These are phyloP conservation scores for Eupithecia exiguata DNA, from an alignment of 2,888 invertebrate genomes.

Conservation along the genomic window DNA sequence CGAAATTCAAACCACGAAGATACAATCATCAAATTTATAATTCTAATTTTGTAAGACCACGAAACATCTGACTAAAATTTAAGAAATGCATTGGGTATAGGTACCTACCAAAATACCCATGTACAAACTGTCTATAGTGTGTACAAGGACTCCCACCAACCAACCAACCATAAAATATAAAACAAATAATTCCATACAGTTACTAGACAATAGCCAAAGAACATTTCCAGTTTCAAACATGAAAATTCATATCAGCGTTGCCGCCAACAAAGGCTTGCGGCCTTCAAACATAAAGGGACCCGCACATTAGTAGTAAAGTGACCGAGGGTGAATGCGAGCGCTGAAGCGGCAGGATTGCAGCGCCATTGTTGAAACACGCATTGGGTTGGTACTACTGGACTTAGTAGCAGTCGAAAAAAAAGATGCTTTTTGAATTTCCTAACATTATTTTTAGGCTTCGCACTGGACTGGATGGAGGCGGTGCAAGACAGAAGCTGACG, in stretches of 20 bases:
- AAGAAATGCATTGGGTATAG: no score
- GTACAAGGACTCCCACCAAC: background rate
- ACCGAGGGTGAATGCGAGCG: constrained; percentile 65
- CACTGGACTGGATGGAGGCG: background rate
- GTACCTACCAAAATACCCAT: background rate
- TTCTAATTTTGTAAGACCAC: no score
- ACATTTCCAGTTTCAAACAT: constrained; percentile 41
- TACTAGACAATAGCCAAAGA: constrained; percentile 36
- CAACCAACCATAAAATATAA: constrained; percentile 22
- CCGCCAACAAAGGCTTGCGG: constrained; percentile 59
- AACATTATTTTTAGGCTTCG: background rate
- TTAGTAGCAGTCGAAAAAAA: constrained; percentile 17
- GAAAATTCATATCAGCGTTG: constrained; percentile 58
- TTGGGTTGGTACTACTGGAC: constrained; percentile 18
- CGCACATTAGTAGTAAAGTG: constrained; percentile 70
- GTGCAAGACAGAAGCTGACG: background rate
- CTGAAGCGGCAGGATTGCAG: constrained; percentile 48
- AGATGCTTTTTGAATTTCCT: constrained; percentile 1
- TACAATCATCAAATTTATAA: no score
- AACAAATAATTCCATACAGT: constrained; percentile 30
- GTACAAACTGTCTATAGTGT: background rate
- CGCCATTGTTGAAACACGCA: constrained; percentile 44
- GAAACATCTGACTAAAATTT: no score
- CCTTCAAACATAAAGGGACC: constrained; percentile 67
- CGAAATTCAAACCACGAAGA: no score